These are phyloP conservation scores for Tanypteryx hageni DNA, from an alignment of 2,888 invertebrate genomes.

Conservation along the genomic window DNA sequence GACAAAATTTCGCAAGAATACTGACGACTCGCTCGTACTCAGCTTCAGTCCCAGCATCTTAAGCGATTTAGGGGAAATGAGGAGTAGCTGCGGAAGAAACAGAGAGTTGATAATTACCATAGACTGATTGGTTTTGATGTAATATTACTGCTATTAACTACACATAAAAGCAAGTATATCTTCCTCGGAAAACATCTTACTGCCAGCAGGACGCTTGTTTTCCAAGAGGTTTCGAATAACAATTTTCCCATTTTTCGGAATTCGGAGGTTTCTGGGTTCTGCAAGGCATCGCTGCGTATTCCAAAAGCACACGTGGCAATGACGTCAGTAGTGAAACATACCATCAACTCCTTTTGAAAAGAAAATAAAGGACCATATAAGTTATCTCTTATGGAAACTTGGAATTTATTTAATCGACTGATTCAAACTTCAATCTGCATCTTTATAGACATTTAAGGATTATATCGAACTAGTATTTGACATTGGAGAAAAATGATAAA, in stretches of 20 bases:
- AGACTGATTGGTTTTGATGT: neutral
- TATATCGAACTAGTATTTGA: too few species aligned
- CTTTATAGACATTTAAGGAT: too few species aligned
- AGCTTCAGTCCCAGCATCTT: constrained; percentile 38
- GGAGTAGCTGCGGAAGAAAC: constrained; percentile 65
- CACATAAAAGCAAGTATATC: neutral
- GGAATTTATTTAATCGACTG: too few species aligned
- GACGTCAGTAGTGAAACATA: constrained; percentile 57
- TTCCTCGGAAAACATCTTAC: neutral
- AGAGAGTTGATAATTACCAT: neutral
- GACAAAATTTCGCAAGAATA: neutral
- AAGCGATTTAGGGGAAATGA: constrained; percentile 5
- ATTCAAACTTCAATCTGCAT: too few species aligned
- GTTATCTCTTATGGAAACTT: too few species aligned
- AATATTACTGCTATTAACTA: neutral
- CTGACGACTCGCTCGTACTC: neutral
- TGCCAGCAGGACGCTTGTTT: neutral
- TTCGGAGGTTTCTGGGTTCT: neutral
- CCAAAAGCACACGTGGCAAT: constrained; percentile 49
- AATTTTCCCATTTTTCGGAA: constrained; percentile 44
- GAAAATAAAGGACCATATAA: neutral
- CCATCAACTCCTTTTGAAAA: constrained; percentile 35
- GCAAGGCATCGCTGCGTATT: neutral
- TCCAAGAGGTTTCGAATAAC: constrained; percentile 66
- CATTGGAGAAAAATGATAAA: too few species aligned